Conservation (phyloP, 2,797 vertebrate genomes). For the Lacerta bilineata region DNA sequence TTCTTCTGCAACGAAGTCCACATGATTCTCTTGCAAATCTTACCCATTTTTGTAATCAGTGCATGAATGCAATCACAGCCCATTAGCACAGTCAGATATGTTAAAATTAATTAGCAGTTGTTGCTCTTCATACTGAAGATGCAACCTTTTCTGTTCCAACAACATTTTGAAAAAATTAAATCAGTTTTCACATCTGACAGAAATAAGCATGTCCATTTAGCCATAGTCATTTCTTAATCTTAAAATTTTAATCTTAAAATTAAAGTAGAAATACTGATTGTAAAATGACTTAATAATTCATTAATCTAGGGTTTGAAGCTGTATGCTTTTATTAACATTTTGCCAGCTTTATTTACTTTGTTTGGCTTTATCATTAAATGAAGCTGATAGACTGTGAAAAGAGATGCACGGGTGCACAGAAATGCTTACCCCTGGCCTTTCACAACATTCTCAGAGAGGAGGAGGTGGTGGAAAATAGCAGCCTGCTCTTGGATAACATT, state of each 20-base stretch:
- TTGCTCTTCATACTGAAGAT: slow-evolving; percentile 1
- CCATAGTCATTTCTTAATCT: not conserved
- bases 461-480: too few species aligned
- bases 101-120: slow-evolving; percentile 40
- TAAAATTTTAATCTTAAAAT: not conserved
- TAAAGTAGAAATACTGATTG: not conserved
- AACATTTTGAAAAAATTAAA: not conserved
- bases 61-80: slow-evolving; percentile 28
- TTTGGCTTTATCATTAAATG: too few species aligned
- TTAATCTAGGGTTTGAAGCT: too few species aligned
- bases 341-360: too few species aligned
- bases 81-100: slow-evolving; percentile 34
- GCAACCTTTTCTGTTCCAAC: slow-evolving; percentile 4
- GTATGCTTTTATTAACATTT: too few species aligned
- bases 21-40: slow-evolving; percentile 45
- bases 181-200: not conserved
- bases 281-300: not conserved
- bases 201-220: not conserved
- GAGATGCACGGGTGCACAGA: too few species aligned
- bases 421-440: too few species aligned
- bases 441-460: too few species aligned
- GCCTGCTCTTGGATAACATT: too few species aligned
- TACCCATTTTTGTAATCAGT: slow-evolving; percentile 36
- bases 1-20: slow-evolving; percentile 39
- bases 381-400: too few species aligned